Base-by-base conservation (phyloP, 2,113 vertebrate genomes). In the Nesoenas mayeri region DNA sequence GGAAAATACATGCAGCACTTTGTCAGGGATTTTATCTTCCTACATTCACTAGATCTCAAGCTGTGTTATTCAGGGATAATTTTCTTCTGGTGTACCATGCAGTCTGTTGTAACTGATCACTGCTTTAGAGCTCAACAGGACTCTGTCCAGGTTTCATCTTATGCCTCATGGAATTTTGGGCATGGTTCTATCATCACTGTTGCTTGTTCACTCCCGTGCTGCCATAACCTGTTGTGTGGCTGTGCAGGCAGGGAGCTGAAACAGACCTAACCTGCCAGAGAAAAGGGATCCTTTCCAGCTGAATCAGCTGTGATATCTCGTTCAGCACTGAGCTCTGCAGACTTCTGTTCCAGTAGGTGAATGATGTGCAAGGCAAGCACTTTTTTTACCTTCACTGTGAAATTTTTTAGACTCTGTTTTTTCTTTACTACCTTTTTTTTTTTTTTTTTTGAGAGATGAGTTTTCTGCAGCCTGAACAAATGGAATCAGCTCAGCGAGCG, bases 11-110 rank as follows among this genome's bases (percentile, higher is more conserved):
- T 19, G 25, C 20, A 75, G 26, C 25, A 26, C 10, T 77, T 79
- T 50, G 13, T 83, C 82, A 90, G 26, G 47, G 26, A n/a, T 83
- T 92, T 85, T 88, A 42, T 79, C 36, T 93, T 88, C n/a, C 26
- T 88, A 17, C 62, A 34, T 60, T 80, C 28, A 15, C 89, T 79
- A 9, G 24, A 15, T 73, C n/a, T 83, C 40, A 53, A 57, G 83
- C 54, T 77, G 44, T 47, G 34, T 77, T 88, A 31, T 12, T 65
- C 14, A 44, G 86, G 65, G 32, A 26, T 42, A 16, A 42, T 79
- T 89, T 79, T 90, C 26, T 85, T 66, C 32, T 61, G 44, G 26
- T 79, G 34, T 51, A 57, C 29, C 20, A 26, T 42, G 71, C 29
- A 69, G 44, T 64, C 48, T 71, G 58, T 48, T 71, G 0, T 40